Conservation (phyloP, 2,888 invertebrate genomes). For the Norana najaformis region DNA sequence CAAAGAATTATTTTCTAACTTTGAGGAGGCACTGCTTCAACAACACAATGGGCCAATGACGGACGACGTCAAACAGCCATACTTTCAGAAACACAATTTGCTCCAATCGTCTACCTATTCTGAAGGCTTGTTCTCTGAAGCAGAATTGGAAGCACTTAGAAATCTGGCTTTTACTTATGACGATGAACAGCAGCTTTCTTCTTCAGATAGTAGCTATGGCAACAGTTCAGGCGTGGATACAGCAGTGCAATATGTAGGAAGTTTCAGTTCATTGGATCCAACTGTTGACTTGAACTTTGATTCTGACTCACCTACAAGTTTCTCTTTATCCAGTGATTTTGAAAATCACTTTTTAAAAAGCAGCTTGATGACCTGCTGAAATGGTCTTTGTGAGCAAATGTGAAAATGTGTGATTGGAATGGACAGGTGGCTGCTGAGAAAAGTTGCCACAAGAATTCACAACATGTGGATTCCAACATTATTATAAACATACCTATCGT, state of each 20-base stretch:
- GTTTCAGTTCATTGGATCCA: not conserved
- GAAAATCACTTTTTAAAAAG: not conserved
- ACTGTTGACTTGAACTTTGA: too few species aligned
- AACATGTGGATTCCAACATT: not conserved
- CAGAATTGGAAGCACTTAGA: not conserved
- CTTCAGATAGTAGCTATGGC: not conserved
- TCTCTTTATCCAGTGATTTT: not conserved
- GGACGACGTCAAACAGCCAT: not conserved
- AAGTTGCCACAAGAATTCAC: conserved; percentile 9
- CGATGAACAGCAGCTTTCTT: not conserved
- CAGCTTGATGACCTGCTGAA: not conserved
- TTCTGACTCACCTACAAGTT: not conserved
- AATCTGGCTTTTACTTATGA: not conserved
- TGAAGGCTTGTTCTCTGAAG: not conserved
- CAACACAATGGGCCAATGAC: not conserved
- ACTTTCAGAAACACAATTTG: not conserved
- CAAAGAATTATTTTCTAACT: not conserved
- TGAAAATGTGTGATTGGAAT: not conserved
- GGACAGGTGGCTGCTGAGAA: not conserved
- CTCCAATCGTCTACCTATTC: not conserved
- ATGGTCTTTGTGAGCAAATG: not conserved
- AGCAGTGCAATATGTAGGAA: not conserved
- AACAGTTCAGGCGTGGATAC: not conserved
- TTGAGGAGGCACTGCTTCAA: not conserved
- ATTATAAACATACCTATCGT: not conserved